A percentile compares a stretch with the other conserved stretches of the same genome.
Conservation (phyloP, 2,888 invertebrate genomes). For the Cetonia aurata region DNA sequence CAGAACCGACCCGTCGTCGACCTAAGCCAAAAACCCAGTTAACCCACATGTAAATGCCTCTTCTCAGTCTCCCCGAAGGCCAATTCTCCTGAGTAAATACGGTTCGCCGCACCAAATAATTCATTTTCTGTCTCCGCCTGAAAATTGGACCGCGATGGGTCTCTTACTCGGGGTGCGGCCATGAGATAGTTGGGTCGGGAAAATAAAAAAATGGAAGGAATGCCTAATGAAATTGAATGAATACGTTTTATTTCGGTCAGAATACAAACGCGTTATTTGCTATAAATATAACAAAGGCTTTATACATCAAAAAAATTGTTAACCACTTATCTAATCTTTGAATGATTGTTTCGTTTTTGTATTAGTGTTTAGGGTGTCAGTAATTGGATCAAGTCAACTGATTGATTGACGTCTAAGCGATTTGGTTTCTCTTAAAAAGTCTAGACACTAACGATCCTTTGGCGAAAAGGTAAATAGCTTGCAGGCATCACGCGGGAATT, state of each 20-base stretch:
- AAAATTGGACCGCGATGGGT: too few species aligned
- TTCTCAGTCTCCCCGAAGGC: not conserved
- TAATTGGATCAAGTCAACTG: not conserved
- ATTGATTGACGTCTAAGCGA: not conserved
- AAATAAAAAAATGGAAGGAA: constrained; percentile 17
- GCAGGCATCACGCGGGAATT: too few species aligned
- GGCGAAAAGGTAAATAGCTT: not conserved
- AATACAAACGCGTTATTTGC: too few species aligned
- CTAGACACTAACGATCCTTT: not conserved
- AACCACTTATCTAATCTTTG: too few species aligned
- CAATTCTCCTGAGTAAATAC: constrained; percentile 4
- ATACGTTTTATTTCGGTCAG: too few species aligned
- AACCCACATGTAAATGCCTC: constrained; percentile 12
- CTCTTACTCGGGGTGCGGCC: too few species aligned
- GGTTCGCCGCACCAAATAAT: constrained; percentile 6
- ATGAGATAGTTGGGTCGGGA: not conserved
- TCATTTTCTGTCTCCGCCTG: not conserved
- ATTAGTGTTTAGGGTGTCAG: too few species aligned
- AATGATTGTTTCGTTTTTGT: too few species aligned
- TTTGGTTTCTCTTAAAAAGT: not conserved
- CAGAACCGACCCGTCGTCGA: constrained; percentile 9
- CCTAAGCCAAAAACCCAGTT: constrained; percentile 10
- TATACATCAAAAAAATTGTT: too few species aligned
- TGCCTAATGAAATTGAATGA: constrained; percentile 20
- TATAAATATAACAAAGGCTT: too few species aligned